Base-by-base conservation (phyloP, 2,888 invertebrate species). In the Drosophila paracracens region DNA sequence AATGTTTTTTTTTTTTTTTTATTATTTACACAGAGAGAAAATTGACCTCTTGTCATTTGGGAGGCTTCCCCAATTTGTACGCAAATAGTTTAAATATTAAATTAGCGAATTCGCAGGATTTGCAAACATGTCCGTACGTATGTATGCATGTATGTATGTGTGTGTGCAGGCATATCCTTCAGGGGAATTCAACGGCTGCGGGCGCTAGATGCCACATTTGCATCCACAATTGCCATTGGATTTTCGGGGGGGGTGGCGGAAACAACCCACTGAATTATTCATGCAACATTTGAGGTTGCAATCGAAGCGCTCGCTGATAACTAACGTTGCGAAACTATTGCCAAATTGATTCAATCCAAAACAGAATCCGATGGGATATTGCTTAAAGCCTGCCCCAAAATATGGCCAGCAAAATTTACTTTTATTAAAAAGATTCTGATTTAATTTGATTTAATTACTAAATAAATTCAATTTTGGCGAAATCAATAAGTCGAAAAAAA, bases 11-110 rank as follows among this genome's bases (percentile, higher is more conserved):
- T 36, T 46, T 25, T 35, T 53, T 10, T 4, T 21, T 16, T 46
- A 6, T 13, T 13, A 38, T 52, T 62, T 36, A 31, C 56, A 36
- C 29, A 38, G 40, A 33, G 50, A 46, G 35, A n/a, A 43, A 53
- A 61, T 52, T 58, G 70, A 65, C 63, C 74, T 63, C 53, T 70
- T 67, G 61, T 18, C 70, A 57, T 54, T 62, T 50, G 25, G 31
- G 48, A 60, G 35, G 48, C 38, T 69, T 59, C 50, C 29, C 31
- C 27, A 25, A 18, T 27, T 38, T 11, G 25, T 52, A 40, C 81
- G 76, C 69, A 82, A 82, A 88, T 83, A 73, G 77, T 77, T 88
- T 66, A 69, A 77, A 81, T 88, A 88, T 85, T 88, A 79, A 81
- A 85, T 85, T 73, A 71, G 46, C 50, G 29, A 33, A 56, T 64